phyloP scores from a whole-genome alignment of 1,140 invertebrate genomes.

The Acromyrmex heyeri region DNA sequence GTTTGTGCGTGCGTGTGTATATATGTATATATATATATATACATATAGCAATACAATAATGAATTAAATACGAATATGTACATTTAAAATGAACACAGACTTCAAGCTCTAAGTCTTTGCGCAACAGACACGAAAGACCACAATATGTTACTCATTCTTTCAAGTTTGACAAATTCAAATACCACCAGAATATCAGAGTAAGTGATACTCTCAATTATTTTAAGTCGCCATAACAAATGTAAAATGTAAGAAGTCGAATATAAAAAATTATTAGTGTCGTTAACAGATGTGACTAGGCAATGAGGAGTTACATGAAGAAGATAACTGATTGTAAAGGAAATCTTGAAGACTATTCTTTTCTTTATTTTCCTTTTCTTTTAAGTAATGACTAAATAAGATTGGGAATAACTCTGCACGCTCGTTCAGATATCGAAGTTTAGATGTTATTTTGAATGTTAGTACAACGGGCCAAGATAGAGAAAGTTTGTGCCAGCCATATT shows the following conservation, averaged over 20 bases:
- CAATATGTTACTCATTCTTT: conserved; percentile 58
- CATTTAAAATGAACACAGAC: conserved; percentile 37
- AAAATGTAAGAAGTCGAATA: conserved; percentile 43
- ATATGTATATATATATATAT: too few species aligned
- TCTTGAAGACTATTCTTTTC: background rate
- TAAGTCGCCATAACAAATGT: conserved; percentile 52
- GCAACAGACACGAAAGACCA: conserved; percentile 31
- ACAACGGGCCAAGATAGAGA: conserved; percentile 50
- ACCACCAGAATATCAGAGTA: conserved; percentile 84
- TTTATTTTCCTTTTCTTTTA: background rate
- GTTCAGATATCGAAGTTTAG: conserved; percentile 54
- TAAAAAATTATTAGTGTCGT: conserved; percentile 77
- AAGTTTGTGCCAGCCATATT: conserved; percentile 77
- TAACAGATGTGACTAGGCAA: conserved; percentile 55
- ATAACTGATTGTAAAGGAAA: conserved; percentile 6
- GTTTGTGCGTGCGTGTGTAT: too few species aligned
- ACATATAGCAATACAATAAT: background rate
- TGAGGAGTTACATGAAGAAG: conserved; percentile 26
- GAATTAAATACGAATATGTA: conserved; percentile 27
- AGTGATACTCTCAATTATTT: conserved; percentile 79
- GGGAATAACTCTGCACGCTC: conserved; percentile 5
- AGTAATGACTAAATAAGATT: background rate
- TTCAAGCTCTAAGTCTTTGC: conserved; percentile 34
- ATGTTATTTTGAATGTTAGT: conserved; percentile 71
- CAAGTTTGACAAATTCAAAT: conserved; percentile 56